Evolutionary conservation across 2,888 invertebrate species (phyloP), one percentile per base, ranked within the genome.

Genomic region (Zeuzera pyrina): DNA sequence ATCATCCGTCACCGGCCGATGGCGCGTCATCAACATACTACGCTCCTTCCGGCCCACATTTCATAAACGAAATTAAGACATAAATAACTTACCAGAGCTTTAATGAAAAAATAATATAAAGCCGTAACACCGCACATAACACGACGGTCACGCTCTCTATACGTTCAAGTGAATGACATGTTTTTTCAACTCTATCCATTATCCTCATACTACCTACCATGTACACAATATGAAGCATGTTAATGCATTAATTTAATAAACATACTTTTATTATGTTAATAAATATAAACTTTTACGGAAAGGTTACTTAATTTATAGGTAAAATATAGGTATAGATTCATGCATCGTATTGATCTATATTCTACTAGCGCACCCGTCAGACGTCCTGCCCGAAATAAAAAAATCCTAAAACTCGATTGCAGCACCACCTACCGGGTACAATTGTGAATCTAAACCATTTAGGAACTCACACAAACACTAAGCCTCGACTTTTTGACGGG

Each of bases 11-110:
- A 62, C 35, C 45, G 39, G 41, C 33, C 45, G 29, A 35, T 42
- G 35, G 12, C 43, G 34, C 61, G 57, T 69, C 72, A 69, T 69
- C 19, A 24, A 5, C 60, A 70, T 40, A 48, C 49, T 36, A 47
- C 51, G 31, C 34, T 39, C 42, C 56, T 63, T 73, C 76, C 72
- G 71, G 64, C 49, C 50, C 44, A 60, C 53, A 65, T 60, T 63
- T 54, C 60, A 62, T 61, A 61, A 60, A 49, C 50, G 47, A 72
- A 78, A 81, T 81, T 59, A 79, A 83, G 79, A 78, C 81, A 77
- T 79, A 60, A 77, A 78, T 71, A 64, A 72, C 65, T 51, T 63
- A 49, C 45, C 42, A 55, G 49, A n/a, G n/a, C n/a, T n/a, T 36
- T 44, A 39, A 52, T 58, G 61, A 69, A 63, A 57, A 62, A 57